Conservation (phyloP, 1,140 invertebrate species). For the Lordiphosa collinella region DNA sequence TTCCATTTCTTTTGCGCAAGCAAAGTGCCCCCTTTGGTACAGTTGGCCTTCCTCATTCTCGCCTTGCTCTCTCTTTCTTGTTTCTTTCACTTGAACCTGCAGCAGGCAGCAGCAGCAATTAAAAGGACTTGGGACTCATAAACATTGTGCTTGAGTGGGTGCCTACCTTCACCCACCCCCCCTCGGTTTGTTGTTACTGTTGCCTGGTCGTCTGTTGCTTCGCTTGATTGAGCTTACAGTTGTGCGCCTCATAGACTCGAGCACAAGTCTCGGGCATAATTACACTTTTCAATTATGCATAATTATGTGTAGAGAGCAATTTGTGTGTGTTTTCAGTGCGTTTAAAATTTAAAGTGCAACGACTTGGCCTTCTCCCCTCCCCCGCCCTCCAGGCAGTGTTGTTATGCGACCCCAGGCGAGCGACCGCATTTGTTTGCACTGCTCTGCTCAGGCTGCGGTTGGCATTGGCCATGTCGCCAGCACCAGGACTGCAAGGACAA, state of each 20-base stretch:
- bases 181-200: slow-evolving; percentile 6
- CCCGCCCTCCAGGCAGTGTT: slow-evolving; percentile 1
- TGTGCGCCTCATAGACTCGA: slow-evolving; percentile 59
- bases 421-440: slow-evolving; percentile 51
- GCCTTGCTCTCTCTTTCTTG: not conserved
- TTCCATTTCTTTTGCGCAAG: too few species aligned
- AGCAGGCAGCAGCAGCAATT: slow-evolving; percentile 48
- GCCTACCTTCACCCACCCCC: not conserved
- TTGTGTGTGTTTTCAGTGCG: slow-evolving; percentile 31
- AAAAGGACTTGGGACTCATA: slow-evolving; percentile 56
- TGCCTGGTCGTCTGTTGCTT: slow-evolving; percentile 23
- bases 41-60: not conserved
- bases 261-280: slow-evolving; percentile 46
- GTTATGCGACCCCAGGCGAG: slow-evolving; percentile 56
- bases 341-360: slow-evolving; percentile 68
- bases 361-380: slow-evolving; percentile 3
- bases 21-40: not conserved
- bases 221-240: slow-evolving; percentile 65
- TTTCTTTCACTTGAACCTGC: not conserved
- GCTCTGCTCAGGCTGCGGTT: slow-evolving; percentile 53
- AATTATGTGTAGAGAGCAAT: slow-evolving; percentile 70
- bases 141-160: slow-evolving; percentile 43
- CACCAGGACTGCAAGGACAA: slow-evolving; percentile 58
- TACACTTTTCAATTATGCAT: slow-evolving; percentile 75
- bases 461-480: slow-evolving; percentile 68